These are phyloP conservation scores for Diplosoma virens DNA, from an alignment of 23 tunicate species.

Conservation along the genomic window DNA sequence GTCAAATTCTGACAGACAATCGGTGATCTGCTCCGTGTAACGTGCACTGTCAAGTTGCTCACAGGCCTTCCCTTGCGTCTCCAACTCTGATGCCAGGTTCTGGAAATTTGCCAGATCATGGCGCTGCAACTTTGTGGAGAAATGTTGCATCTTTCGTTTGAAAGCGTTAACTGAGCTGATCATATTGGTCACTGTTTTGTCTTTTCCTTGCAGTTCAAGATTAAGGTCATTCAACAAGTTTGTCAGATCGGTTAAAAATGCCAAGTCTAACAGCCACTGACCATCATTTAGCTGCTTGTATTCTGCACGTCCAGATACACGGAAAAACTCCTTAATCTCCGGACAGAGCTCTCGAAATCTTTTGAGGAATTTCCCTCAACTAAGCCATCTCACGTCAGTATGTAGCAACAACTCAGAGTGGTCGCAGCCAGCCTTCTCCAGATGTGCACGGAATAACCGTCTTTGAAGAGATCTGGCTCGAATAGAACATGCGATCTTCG, in stretches of 20 bases:
- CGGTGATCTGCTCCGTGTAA: slow-evolving; percentile 5
- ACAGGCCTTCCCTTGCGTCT: not conserved
- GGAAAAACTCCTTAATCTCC: slow-evolving; percentile 4
- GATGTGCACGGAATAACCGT: slow-evolving; percentile 15
- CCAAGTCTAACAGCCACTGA: slow-evolving; percentile 14
- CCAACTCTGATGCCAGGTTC: not conserved
- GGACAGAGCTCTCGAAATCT: slow-evolving; percentile 14
- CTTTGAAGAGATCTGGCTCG: slow-evolving; percentile 18
- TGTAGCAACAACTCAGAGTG: slow-evolving; percentile 21
- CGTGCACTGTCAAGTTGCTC: slow-evolving; percentile 14
- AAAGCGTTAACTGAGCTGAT: slow-evolving; percentile 11
- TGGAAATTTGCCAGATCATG: slow-evolving; percentile 7
- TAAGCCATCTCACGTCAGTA: slow-evolving; percentile 31
- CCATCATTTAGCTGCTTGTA: not conserved
- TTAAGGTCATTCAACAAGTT: not conserved
- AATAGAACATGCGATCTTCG: slow-evolving; percentile 16
- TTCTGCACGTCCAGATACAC: not conserved
- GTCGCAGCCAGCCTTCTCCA: not conserved
- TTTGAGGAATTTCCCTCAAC: not conserved
- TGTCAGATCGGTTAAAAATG: slow-evolving; percentile 8
- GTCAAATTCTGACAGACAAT: too few species aligned
- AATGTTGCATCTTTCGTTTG: slow-evolving; percentile 1
- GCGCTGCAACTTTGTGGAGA: slow-evolving; percentile 2
- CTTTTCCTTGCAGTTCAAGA: slow-evolving; percentile 19
- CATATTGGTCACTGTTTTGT: not conserved